phyloP scores from a whole-genome alignment of 2,113 vertebrate species.

The Stegostoma tigrinum region DNA sequence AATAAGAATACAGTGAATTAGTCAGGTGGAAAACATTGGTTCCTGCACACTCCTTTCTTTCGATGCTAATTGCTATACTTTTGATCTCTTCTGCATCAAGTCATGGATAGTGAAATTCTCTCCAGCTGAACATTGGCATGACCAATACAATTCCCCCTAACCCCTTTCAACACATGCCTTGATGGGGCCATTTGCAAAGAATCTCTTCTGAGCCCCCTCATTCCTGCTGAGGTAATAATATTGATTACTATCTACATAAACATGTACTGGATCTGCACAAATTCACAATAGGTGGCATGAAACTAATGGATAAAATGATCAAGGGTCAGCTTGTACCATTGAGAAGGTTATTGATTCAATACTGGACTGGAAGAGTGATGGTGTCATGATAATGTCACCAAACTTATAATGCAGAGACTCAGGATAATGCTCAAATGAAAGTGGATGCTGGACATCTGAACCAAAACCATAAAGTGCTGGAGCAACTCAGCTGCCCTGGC shows the following conservation, averaged over 20 bases:
- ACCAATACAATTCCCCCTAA: neutral
- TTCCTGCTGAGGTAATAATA: neutral
- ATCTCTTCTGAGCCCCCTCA: too few relatives aligned
- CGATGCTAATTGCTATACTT: neutral
- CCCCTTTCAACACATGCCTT: too few relatives aligned
- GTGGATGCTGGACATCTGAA: too few relatives aligned
- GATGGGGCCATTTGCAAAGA: neutral
- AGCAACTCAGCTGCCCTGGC: too few relatives aligned
- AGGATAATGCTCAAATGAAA: too few relatives aligned
- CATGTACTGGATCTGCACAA: neutral
- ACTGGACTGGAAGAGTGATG: too few relatives aligned
- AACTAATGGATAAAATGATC: neutral
- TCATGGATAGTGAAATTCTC: neutral
- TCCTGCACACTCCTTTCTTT: neutral
- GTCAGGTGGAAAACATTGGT: neutral
- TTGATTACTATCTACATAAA: neutral
- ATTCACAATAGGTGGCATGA: neutral
- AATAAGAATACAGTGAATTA: neutral
- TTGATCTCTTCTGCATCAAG: neutral
- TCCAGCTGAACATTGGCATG: neutral
- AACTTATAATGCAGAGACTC: too few relatives aligned
- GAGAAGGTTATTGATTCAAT: neutral
- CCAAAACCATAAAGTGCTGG: too few relatives aligned
- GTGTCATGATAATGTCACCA: too few relatives aligned
- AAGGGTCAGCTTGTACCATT: neutral